Percentiles rank a stretch among this genome's conserved stretches.
Conservation (phyloP, 2,113 vertebrate genomes). For the Cettia cetti region DNA sequence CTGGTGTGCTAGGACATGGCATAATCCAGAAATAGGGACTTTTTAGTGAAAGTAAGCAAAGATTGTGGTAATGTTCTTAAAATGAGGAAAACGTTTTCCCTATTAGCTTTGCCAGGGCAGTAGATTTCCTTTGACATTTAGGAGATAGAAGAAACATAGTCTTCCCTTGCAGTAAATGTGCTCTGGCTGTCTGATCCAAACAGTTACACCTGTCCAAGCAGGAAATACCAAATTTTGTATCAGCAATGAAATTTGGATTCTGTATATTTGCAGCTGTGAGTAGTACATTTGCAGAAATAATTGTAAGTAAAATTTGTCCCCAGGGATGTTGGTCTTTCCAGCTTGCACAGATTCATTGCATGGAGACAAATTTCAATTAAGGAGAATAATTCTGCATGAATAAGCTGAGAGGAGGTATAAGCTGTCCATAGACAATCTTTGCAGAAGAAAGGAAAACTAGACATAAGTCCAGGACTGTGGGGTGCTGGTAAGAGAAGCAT, state of each 20-base stretch:
- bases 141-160: not conserved
- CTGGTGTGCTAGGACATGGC: not conserved
- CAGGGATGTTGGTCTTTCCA: not conserved
- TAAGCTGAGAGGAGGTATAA: not conserved
- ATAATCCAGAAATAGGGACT: not conserved
- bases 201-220: not conserved
- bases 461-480: not conserved
- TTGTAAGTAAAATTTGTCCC: not conserved
- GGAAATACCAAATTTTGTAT: not conserved
- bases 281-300: not conserved
- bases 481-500: not conserved
- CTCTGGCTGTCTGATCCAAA: not conserved
- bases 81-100: not conserved
- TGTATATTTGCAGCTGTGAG: not conserved
- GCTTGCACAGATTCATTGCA: not conserved
- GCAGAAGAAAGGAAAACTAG: not conserved
- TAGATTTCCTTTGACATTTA: not conserved
- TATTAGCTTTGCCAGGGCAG: not conserved
- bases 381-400: not conserved
- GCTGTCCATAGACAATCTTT: not conserved
- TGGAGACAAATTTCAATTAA: not conserved
- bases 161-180: not conserved
- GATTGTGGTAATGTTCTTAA: not conserved
- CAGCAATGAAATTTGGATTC: conserved; percentile 1
- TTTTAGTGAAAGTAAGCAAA: not conserved